These are phyloP conservation scores for Speoplatyrhinus poulsoni DNA, from an alignment of 2,113 vertebrate genomes.

Conservation along the genomic window DNA sequence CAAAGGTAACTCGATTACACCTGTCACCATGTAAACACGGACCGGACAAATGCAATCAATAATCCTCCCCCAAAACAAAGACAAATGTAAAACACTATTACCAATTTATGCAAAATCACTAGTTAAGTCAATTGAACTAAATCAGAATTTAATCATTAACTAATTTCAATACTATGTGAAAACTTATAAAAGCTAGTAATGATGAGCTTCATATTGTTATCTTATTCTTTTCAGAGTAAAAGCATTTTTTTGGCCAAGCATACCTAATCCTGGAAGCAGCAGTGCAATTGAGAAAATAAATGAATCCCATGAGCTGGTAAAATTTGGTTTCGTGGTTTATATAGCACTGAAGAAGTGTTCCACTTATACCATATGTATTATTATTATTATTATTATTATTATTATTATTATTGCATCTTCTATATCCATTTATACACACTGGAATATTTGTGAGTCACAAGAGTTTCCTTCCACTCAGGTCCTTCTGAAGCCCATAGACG, in stretches of 20 bases:
- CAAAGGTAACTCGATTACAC: too few species aligned
- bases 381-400: neutral
- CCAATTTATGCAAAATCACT: too few species aligned
- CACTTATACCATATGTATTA: neutral
- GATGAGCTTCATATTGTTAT: neutral
- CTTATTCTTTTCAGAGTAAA: conserved; percentile 60
- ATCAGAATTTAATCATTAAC: neutral
- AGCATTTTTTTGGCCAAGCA: conserved; percentile 71
- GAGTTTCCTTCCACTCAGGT: conserved; percentile 42
- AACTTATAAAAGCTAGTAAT: neutral
- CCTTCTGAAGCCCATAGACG: conserved; percentile 42
- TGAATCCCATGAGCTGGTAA: conserved; percentile 50
- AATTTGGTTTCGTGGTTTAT: neutral
- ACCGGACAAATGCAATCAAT: too few species aligned
- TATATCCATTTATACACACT: neutral
- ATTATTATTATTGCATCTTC: neutral
- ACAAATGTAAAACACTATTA: too few species aligned
- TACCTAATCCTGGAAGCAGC: conserved; percentile 82
- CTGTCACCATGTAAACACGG: too few species aligned
- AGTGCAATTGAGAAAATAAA: conserved; percentile 74
- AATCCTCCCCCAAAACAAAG: too few species aligned
- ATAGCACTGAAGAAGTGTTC: neutral
- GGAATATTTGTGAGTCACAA: neutral
- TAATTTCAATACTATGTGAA: neutral
- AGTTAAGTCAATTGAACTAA: neutral